A percentile compares a stretch with the other conserved stretches of the same genome.
Conservation (phyloP, 2,113 vertebrate species). For the Jacana jacana region DNA sequence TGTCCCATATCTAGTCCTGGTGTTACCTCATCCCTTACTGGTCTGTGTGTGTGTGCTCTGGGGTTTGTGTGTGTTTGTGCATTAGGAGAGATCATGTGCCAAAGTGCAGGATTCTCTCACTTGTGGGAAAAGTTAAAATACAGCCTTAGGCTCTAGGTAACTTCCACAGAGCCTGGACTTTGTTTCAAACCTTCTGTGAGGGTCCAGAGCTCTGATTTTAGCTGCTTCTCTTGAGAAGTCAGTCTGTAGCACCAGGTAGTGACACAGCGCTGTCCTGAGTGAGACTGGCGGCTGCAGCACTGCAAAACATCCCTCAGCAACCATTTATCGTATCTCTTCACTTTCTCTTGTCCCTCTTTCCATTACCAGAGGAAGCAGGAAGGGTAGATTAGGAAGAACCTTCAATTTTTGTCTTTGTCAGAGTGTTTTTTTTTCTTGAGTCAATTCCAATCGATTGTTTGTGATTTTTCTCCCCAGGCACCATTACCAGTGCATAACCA, state of each 20-base stretch:
- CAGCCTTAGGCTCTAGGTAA: not conserved
- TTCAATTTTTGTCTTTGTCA: not conserved
- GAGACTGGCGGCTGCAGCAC: not conserved
- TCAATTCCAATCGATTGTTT: not conserved
- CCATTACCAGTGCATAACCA: conserved; percentile 82
- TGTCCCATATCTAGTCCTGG: not conserved
- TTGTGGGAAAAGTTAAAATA: not conserved
- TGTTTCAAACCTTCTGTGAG: not conserved
- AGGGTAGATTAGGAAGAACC: not conserved
- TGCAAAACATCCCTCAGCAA: not conserved
- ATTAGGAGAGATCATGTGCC: not conserved
- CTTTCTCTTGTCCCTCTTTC: not conserved
- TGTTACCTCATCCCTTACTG: not conserved
- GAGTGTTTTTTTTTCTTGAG: not conserved
- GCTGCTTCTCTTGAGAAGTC: not conserved
- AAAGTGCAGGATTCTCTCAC: not conserved
- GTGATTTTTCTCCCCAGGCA: conserved; percentile 67
- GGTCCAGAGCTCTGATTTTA: not conserved
- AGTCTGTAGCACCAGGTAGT: not conserved
- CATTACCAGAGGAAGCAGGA: not conserved
- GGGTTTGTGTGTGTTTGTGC: not conserved
- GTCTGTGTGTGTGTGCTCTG: not conserved
- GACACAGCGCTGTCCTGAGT: not conserved
- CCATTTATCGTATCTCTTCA: not conserved
- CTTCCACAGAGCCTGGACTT: not conserved